A percentile compares a stretch with the other conserved stretches of the same genome.
Conservation (phyloP, 2,113 vertebrate genomes). For the Polypterus bichir region DNA sequence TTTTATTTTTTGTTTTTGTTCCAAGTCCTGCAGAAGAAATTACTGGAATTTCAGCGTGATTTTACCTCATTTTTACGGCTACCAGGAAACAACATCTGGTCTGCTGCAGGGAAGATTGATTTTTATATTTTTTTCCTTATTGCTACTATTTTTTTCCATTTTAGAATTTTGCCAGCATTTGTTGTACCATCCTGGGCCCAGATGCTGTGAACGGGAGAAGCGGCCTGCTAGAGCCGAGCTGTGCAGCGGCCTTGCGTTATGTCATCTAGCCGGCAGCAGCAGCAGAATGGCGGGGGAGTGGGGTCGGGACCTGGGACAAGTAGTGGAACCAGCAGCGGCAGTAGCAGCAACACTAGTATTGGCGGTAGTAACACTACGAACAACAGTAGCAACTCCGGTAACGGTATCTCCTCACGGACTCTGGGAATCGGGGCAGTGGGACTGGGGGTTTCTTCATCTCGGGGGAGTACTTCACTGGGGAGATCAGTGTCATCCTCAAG, state of each 20-base stretch:
- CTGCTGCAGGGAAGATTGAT: no score
- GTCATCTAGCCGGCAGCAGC: slow-evolving; percentile 42
- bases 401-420: slow-evolving; percentile 43
- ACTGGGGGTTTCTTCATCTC: slow-evolving; percentile 35
- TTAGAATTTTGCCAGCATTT: no score
- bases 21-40: no score
- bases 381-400: slow-evolving; percentile 36
- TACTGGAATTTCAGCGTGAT: no score
- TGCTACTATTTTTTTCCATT: no score
- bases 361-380: slow-evolving; percentile 25
- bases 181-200: slow-evolving; percentile 25
- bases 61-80: no score
- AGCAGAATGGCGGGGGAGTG: slow-evolving; percentile 35
- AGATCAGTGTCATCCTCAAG: slow-evolving; percentile 37
- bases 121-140: no score
- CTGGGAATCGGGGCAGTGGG: slow-evolving; percentile 30
- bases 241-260: slow-evolving; percentile 39
- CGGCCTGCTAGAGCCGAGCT: slow-evolving; percentile 29
- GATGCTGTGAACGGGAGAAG: slow-evolving; percentile 40
- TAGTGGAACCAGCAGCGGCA: slow-evolving; percentile 33
- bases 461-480: slow-evolving; percentile 34
- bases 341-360: slow-evolving; percentile 25
- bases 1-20: no score
- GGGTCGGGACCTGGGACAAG: slow-evolving; percentile 54
- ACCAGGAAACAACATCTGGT: no score